Base-by-base conservation (phyloP, 2,113 vertebrate genomes). In the Ranitomeya imitator region DNA sequence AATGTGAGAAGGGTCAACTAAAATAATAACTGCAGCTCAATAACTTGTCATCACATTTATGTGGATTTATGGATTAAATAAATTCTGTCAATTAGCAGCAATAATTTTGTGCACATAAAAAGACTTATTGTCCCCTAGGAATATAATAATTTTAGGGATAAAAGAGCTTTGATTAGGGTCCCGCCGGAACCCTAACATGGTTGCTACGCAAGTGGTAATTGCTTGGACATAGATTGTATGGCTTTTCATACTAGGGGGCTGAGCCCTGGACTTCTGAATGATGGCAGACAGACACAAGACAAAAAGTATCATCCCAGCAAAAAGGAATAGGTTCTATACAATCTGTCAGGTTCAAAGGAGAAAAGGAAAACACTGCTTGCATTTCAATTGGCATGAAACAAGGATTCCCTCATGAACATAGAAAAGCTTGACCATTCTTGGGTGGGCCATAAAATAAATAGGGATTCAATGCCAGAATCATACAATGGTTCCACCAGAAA, bases 301-400 rank as follows among this genome's bases (percentile, higher is more conserved):
- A 88, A 76, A 83, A 77, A 60, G 60, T 88, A 55, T 78, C 87
- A 83, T 83, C 59, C 87, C n/a, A 45, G 21, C 63, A 54, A 60
- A 51, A 88, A 88, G 80, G 51, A 82, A 84, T 84, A 67, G 26
- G 26, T 87, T 82, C 76, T 86, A 65, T 88, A 76, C 79, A 83
- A 65, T 88, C 80, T 83, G 87, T 81, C 55, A 84, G 87, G 71
- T 83, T 88, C 71, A 88, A 88, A 88, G 52, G 37, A 83, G 21
- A 77, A 76, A 31, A 6, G 71, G 7, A 77, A 83, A 63, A 88
- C 87, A 54, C 59, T 65, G 21, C 23, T 55, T 88, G 87, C 67
- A 88, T 88, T 65, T 88, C 71, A 88, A 88, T 88, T 88, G 80
- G 57, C 16, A 31, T 77, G 31, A 78, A 37, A 84, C 80, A 88